Conservation (phyloP, 2,888 invertebrate genomes). For the Capitulum mitella region DNA sequence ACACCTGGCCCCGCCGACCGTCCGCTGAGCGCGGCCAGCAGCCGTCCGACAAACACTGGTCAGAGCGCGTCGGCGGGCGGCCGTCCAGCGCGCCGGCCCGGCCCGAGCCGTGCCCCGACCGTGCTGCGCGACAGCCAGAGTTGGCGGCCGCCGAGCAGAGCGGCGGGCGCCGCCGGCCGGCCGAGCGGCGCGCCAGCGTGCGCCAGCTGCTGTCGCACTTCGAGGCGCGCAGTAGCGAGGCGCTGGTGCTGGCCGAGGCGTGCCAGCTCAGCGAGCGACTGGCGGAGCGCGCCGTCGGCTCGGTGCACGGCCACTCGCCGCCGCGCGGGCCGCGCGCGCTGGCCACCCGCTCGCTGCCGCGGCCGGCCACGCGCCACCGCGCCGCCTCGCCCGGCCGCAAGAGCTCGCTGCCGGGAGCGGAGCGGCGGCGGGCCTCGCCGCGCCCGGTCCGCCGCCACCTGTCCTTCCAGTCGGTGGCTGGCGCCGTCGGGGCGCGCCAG, state of each 20-base stretch:
- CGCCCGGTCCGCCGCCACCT: not conserved
- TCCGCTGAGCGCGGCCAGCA: too few species aligned
- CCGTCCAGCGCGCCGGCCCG: too few species aligned
- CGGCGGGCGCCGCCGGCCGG: not conserved
- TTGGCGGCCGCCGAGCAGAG: not conserved
- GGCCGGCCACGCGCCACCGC: not conserved
- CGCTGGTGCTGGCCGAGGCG: not conserved
- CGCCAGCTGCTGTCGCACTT: slow-evolving; percentile 7
- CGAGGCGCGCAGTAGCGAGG: not conserved
- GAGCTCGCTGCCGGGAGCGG: not conserved
- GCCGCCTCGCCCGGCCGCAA: not conserved
- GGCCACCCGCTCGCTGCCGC: slow-evolving; percentile 10
- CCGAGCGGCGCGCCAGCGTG: not conserved
- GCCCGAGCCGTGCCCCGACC: too few species aligned
- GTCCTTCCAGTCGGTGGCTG: not conserved
- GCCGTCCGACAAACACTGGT: too few species aligned
- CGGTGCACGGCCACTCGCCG: not conserved
- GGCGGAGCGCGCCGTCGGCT: not conserved
- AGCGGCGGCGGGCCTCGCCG: not conserved
- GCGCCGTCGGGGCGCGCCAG: not conserved
- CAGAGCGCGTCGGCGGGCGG: too few species aligned
- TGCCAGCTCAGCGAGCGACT: not conserved
- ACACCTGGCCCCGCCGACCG: too few species aligned
- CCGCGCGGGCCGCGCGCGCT: not conserved
- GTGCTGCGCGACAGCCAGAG: not conserved